Percentiles rank a stretch among this genome's conserved stretches.
phyloP scores from a whole-genome alignment of 2,888 invertebrate species.

The Auanema freiburgensis region DNA sequence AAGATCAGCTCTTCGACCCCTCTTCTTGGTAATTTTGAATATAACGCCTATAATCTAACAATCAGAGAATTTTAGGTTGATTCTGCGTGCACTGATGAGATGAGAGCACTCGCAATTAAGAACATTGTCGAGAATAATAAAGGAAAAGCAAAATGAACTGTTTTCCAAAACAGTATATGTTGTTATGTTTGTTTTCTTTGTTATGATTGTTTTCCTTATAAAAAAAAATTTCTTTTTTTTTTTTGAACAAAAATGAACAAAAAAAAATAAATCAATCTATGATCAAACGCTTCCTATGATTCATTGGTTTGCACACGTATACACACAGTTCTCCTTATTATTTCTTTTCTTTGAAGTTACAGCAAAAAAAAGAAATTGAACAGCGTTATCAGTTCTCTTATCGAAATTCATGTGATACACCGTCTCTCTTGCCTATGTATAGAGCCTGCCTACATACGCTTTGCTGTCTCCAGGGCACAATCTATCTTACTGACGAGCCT shows the following conservation, averaged over 20 bases:
- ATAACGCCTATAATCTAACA: background rate
- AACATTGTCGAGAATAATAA: constrained; percentile 39
- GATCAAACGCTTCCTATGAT: background rate
- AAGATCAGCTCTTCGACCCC: constrained; percentile 37
- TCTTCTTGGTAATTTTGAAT: constrained; percentile 26
- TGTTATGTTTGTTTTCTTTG: constrained; percentile 2
- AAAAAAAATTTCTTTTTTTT: too few species aligned
- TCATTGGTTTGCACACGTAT: too few species aligned
- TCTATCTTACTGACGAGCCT: too few species aligned
- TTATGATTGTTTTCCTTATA: background rate
- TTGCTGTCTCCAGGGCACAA: too few species aligned
- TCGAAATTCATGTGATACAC: too few species aligned
- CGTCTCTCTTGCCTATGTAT: too few species aligned
- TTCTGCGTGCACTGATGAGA: constrained; percentile 44
- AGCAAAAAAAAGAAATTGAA: too few species aligned
- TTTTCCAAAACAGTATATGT: background rate
- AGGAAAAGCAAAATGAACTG: constrained; percentile 18
- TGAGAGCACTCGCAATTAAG: constrained; percentile 42
- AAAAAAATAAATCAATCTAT: background rate
- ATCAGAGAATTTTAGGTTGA: constrained; percentile 31
- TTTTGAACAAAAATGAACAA: too few species aligned
- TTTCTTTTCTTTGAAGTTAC: too few species aligned
- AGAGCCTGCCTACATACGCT: too few species aligned
- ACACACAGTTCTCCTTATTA: too few species aligned
- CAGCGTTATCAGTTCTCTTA: too few species aligned